Evolutionary conservation across 2,888 invertebrate species (phyloP).

Genomic region (Antheraea yamamai): DNA sequence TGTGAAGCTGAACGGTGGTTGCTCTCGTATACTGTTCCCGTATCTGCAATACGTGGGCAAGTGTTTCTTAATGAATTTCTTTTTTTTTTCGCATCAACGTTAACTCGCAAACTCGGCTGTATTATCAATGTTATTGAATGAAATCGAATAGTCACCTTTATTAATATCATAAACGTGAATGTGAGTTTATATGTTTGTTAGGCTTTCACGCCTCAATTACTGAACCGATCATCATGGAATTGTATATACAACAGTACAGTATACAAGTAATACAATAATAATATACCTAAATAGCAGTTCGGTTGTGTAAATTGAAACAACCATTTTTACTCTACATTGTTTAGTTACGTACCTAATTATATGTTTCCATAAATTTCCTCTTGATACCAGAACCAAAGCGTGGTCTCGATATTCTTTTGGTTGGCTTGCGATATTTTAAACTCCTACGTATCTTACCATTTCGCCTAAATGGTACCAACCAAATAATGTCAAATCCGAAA

Average conservation of each 20-base stretch:
- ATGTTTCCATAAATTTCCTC: too few species aligned
- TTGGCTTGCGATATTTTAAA: too few species aligned
- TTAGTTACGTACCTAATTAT: too few species aligned
- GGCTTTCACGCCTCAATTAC: too few species aligned
- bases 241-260: too few species aligned
- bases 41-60: constrained; percentile 68
- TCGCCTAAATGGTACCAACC: background rate
- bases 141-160: background rate
- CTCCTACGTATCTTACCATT: background rate
- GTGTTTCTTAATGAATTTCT: constrained; percentile 16
- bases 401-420: background rate
- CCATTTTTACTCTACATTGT: too few species aligned
- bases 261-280: too few species aligned
- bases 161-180: too few species aligned
- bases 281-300: too few species aligned
- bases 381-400: background rate
- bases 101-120: background rate
- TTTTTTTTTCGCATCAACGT: background rate
- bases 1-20: constrained; percentile 91
- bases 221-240: too few species aligned
- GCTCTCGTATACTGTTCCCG: constrained; percentile 90
- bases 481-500: background rate
- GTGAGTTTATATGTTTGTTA: too few species aligned
- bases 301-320: too few species aligned
- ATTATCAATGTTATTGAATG: background rate